Evolutionary conservation across 1,140 invertebrate species (phyloP).

Genomic region (Tetraneura akinire): DNA sequence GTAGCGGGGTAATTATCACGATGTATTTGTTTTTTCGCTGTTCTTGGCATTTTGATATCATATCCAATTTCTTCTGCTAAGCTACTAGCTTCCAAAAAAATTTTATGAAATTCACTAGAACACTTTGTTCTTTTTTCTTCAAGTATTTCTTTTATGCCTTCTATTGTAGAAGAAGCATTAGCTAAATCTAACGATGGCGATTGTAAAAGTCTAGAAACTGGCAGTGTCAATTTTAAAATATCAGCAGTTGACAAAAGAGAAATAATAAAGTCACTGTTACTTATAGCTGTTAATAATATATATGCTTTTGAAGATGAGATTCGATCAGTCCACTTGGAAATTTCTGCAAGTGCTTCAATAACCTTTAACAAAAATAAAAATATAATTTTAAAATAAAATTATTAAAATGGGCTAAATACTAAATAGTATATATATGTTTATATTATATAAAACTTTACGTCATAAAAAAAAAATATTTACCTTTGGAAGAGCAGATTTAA

Average conservation of each 20-base stretch:
- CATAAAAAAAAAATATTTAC: constrained; percentile 1
- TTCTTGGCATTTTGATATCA: not conserved
- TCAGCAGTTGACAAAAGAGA: not conserved
- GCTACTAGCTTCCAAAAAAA: not conserved
- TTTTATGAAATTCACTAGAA: not conserved
- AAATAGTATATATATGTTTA: too few relatives aligned
- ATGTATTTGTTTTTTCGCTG: not conserved
- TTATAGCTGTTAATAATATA: not conserved
- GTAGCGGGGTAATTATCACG: not conserved
- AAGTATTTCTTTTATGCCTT: not conserved
- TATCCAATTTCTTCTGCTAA: not conserved
- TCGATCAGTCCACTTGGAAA: not conserved
- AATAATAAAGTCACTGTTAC: not conserved
- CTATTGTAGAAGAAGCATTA: not conserved
- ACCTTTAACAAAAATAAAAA: not conserved
- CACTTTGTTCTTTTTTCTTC: not conserved
- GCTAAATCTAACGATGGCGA: not conserved
- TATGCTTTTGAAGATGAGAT: not conserved
- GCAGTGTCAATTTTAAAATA: not conserved
- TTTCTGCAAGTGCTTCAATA: not conserved
- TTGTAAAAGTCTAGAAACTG: not conserved
- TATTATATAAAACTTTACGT: not conserved
- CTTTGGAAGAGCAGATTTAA: not conserved
- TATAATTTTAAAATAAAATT: constrained; percentile 7
- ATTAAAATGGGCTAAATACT: not conserved